A percentile compares a stretch with the other conserved stretches of the same genome.
These are phyloP conservation scores for Chauna torquata DNA, from an alignment of 2,113 vertebrate genomes.

Conservation along the genomic window DNA sequence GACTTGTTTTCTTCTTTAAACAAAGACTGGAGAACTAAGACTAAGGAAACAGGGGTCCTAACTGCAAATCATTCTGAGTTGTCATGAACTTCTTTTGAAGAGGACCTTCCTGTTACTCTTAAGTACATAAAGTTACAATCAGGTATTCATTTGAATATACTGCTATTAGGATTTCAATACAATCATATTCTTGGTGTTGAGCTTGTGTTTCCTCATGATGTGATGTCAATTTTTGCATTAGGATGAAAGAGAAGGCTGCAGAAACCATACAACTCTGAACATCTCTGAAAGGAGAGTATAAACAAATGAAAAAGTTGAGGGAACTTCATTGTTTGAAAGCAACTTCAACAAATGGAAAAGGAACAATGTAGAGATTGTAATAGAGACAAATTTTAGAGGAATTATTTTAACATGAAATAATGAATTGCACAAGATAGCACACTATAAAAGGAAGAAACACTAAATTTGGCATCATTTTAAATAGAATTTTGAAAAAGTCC, in stretches of 20 bases:
- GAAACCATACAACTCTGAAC: neutral
- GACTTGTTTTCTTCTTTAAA: conserved; percentile 59
- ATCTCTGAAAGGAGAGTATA: neutral
- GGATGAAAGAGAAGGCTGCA: neutral
- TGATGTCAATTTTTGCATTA: neutral
- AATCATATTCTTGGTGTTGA: neutral
- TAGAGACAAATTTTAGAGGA: neutral
- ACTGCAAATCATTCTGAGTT: conserved; percentile 1
- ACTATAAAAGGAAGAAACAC: neutral
- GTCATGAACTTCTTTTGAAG: neutral
- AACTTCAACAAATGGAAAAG: neutral
- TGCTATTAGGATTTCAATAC: neutral
- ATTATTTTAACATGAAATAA: neutral
- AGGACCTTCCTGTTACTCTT: neutral
- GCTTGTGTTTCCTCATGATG: neutral
- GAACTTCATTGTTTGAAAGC: no score
- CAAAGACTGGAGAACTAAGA: conserved; percentile 52
- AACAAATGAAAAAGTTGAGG: neutral
- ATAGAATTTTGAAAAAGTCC: neutral
- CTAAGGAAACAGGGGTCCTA: neutral
- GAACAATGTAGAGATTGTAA: no score
- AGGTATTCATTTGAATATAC: neutral
- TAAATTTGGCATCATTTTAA: neutral
- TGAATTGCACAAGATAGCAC: neutral
- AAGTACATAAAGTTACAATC: conserved; percentile 34